Evolutionary conservation across 2,113 vertebrate genomes (phyloP), one percentile per base, ranked within the genome.

Genomic region (Calidris pygmaea): DNA sequence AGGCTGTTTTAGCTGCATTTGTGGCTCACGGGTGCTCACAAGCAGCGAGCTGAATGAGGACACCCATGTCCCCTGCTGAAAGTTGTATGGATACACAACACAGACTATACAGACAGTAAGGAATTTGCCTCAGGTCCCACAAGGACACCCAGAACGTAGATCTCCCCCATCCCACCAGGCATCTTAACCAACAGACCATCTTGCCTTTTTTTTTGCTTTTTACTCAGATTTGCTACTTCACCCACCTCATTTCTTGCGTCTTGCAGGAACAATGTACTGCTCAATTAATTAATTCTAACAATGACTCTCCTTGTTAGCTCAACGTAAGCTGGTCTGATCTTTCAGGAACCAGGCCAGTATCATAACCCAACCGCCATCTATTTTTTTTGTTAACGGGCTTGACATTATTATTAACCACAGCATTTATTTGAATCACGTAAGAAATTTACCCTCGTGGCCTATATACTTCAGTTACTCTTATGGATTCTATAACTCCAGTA

Each of bases 31-130:
- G 35, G 24, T 4, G 41, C 43, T 76, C 47, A 37, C 12, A 19
- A 52, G 66, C 43, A 65, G 48, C 2, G 6, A 48, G 58, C 5
- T 59, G 68, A 60, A 32, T 7, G n/a, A 41, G 27, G 24, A 37
- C 12, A 19, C 21, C n/a, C 12, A 3, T 6, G 29, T 20, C 4
- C 9, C 8, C 41, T 63, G 35, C 32, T 20, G 18, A 26, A 24
- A 50, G 19, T 63, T 52, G 52, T 8, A 7, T 1, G 1, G 23
- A 34, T 52, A 30, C 3, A 0, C 39, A 24, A 70, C 5, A 2
- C 43, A 41, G 75, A 14, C 32, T 32, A 8, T 23, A 8, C 41
- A 82, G 77, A 62, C 12, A 12, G 21, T 10, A 50, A 73, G 29
- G 71, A 30, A 52, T 53, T 71, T 37, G 35, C 77, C 29, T 62